Percentiles rank a stretch among this genome's conserved stretches.
Conservation (phyloP, 53 echinoderm and acorn worm genomes). For the Holothuria leucospilota region DNA sequence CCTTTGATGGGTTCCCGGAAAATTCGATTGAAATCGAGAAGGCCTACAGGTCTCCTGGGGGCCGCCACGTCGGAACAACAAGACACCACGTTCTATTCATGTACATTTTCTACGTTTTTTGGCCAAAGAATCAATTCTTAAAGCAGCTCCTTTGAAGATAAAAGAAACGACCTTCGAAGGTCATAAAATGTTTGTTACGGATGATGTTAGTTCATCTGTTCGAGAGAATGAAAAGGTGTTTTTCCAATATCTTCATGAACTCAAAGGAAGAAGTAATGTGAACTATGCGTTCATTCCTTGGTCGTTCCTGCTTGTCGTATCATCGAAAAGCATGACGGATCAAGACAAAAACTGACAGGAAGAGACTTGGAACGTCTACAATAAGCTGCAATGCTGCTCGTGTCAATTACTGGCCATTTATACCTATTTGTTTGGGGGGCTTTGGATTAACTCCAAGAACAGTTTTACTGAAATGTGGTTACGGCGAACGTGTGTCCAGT, state of each 20-base stretch:
- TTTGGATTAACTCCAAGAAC: too few relatives aligned
- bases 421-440: too few relatives aligned
- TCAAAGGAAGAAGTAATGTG: neutral
- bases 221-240: neutral
- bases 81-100: neutral
- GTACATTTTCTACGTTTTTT: neutral
- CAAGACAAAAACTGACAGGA: neutral
- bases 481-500: too few relatives aligned
- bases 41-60: neutral
- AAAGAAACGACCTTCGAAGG: neutral
- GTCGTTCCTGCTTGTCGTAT: neutral
- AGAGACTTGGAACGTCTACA: too few relatives aligned
- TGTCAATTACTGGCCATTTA: too few relatives aligned
- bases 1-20: neutral
- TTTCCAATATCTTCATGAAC: neutral
- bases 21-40: too few relatives aligned
- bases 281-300: neutral
- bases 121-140: neutral
- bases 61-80: neutral
- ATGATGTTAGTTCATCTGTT: neutral
- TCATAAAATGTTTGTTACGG: neutral
- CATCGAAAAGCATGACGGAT: neutral
- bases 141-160: neutral
- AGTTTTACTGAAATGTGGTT: too few relatives aligned
- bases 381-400: too few relatives aligned